A percentile compares a stretch with the other conserved stretches of the same genome.
Evolutionary conservation across 2,797 vertebrate genomes (phyloP).

Genomic region (Megalops cyprinoides): DNA sequence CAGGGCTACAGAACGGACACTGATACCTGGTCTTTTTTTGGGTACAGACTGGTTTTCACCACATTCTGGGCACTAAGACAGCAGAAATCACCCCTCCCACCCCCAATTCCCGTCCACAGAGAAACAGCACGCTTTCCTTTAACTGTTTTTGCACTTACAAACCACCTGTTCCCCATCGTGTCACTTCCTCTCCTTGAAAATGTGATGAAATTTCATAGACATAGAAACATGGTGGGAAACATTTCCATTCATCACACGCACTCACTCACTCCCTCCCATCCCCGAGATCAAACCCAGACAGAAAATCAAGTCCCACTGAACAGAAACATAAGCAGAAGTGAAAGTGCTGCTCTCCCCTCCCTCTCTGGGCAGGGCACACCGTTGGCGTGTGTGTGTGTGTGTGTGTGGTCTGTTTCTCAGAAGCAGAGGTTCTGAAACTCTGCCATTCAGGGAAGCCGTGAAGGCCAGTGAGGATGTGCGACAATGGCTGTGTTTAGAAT

Average conservation of each 20-base stretch:
- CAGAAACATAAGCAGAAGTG: too few species aligned
- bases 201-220: slow-evolving; percentile 22
- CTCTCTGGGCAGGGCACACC: too few species aligned
- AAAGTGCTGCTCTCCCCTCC: too few species aligned
- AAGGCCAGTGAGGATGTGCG: not conserved
- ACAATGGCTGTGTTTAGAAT: not conserved
- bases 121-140: not conserved
- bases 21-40: too few species aligned
- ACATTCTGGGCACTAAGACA: not conserved
- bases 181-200: slow-evolving; percentile 32
- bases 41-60: not conserved
- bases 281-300: not conserved
- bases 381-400: too few species aligned
- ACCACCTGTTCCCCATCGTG: slow-evolving; percentile 37
- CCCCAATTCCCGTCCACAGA: not conserved
- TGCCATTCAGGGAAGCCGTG: too few species aligned
- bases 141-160: not conserved
- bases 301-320: not conserved
- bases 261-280: slow-evolving; percentile 7
- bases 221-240: slow-evolving; percentile 24
- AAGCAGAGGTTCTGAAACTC: too few species aligned
- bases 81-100: not conserved
- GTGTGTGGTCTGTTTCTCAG: too few species aligned
- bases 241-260: slow-evolving; percentile 17
- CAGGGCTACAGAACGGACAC: not conserved